Conservation (phyloP, 2,888 invertebrate species). For the Creontiades dilutus region DNA sequence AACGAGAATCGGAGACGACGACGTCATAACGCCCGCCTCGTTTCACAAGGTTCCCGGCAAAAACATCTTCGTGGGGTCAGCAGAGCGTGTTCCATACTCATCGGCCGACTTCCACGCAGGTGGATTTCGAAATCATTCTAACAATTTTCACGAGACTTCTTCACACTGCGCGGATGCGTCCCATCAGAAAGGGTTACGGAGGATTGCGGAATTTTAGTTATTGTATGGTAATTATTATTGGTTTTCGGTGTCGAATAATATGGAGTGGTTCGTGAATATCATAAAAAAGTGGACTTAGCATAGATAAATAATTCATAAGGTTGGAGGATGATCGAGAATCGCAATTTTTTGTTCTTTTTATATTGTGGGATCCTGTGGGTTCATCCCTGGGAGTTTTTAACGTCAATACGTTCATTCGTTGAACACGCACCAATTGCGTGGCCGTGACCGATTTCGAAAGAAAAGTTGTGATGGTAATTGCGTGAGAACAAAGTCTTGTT, state of each 20-base stretch:
- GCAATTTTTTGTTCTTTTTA: background rate
- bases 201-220: background rate
- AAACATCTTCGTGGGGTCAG: conserved; percentile 45
- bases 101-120: conserved; percentile 19
- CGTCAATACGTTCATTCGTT: too few relatives aligned
- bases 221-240: conserved; percentile 10
- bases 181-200: background rate
- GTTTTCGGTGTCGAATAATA: background rate
- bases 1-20: background rate
- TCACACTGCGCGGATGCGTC: too few relatives aligned
- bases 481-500: too few relatives aligned
- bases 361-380: background rate
- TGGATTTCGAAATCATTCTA: conserved; percentile 53
- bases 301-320: background rate
- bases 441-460: too few relatives aligned
- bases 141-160: conserved; percentile 30
- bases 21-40: conserved; percentile 35
- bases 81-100: conserved; percentile 44
- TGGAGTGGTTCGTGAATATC: background rate
- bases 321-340: background rate
- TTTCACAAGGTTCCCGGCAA: conserved; percentile 45
- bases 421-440: too few relatives aligned
- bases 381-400: too few relatives aligned
- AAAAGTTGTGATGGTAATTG: too few relatives aligned
- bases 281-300: background rate